Evolutionary conservation across 30 jellyfish, hydroid and myxozoan species (phyloP).

Genomic region (Turritopsis dohrnii): DNA sequence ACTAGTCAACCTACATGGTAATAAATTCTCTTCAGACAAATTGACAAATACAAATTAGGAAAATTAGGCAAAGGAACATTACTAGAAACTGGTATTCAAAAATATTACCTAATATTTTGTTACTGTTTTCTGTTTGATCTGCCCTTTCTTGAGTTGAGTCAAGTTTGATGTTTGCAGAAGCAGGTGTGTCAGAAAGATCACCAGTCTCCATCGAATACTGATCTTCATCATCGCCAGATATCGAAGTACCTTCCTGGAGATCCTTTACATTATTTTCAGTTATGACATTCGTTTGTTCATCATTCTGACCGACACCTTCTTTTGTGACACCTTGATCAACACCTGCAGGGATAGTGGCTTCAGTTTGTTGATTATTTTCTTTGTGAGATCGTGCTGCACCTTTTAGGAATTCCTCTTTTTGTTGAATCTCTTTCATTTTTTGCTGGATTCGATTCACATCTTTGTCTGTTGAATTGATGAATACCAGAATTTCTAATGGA

Average conservation of each 20-base stretch:
- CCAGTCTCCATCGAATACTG: background rate
- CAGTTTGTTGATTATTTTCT: background rate
- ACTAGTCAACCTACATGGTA: too few species aligned
- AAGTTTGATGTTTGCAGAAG: background rate
- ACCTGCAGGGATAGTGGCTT: background rate
- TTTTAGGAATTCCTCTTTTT: background rate
- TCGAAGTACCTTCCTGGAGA: background rate
- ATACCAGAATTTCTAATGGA: background rate
- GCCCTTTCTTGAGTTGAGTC: background rate
- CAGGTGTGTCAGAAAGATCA: background rate
- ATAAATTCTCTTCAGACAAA: too few species aligned
- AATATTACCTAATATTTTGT: too few species aligned
- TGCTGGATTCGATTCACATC: background rate
- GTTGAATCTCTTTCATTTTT: slow-evolving; percentile 2
- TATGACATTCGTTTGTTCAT: background rate
- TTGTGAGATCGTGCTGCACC: background rate
- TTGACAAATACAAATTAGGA: too few species aligned
- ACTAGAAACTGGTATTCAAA: too few species aligned
- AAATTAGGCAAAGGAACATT: too few species aligned
- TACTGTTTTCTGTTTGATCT: background rate
- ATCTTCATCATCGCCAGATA: background rate
- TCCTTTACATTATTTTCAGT: background rate
- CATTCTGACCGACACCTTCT: background rate
- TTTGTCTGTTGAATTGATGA: background rate
- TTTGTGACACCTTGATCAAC: background rate